phyloP scores from a whole-genome alignment of 2,113 vertebrate species.

The Antigone vipio region DNA sequence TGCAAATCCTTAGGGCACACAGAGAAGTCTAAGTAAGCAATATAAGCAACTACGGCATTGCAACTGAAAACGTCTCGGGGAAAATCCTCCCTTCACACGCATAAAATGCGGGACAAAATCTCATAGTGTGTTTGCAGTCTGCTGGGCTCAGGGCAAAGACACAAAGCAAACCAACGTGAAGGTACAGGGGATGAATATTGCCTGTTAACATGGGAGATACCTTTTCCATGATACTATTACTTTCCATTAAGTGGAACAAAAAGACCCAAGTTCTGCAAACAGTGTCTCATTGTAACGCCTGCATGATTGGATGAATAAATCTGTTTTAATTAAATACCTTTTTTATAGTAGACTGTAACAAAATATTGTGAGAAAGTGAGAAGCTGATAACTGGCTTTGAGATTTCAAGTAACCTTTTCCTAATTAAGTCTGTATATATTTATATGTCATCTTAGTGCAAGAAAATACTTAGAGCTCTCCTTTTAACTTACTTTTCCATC shows the following conservation, averaged over 20 bases:
- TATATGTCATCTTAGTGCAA: background rate
- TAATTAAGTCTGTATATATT: constrained; percentile 41
- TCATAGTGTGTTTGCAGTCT: background rate
- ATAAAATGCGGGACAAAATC: background rate
- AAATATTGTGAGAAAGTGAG: constrained; percentile 8
- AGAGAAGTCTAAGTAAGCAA: background rate
- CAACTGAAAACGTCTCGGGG: background rate
- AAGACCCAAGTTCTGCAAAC: background rate
- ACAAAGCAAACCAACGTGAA: background rate
- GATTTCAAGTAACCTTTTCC: constrained; percentile 40
- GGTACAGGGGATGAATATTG: background rate
- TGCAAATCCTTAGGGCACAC: constrained; percentile 26
- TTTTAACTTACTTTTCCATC: background rate
- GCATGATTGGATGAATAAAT: constrained; percentile 18
- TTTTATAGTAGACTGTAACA: constrained; percentile 3
- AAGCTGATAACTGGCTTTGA: constrained; percentile 6
- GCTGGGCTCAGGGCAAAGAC: background rate
- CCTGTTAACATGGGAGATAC: background rate
- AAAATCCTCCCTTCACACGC: background rate
- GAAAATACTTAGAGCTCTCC: background rate
- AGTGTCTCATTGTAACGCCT: background rate
- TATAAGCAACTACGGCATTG: background rate
- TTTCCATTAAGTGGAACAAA: background rate
- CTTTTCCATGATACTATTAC: background rate
- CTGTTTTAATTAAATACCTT: constrained; percentile 27